Percentiles rank a stretch among this genome's conserved stretches.
phyloP scores from a whole-genome alignment of 2,113 vertebrate genomes.

The Myocastor coypus region DNA sequence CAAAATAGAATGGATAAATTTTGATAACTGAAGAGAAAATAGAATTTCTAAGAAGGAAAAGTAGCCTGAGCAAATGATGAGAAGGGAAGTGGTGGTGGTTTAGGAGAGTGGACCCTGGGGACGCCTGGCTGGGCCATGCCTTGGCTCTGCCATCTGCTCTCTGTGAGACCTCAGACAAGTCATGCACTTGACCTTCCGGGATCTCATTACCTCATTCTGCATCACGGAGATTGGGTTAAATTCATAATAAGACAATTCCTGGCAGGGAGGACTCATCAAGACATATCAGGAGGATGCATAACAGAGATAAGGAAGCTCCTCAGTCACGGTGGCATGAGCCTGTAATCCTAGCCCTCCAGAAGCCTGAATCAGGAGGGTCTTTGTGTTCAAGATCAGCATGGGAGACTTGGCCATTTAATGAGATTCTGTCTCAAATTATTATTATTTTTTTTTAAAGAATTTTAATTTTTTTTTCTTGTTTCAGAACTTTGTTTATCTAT shows the following conservation, averaged over 20 bases:
- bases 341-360: neutral
- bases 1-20: neutral
- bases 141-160: neutral
- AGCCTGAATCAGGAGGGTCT: neutral
- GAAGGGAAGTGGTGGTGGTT: fast-evolving
- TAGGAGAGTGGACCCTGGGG: neutral
- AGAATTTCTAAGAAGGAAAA: neutral
- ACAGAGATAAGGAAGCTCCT: neutral
- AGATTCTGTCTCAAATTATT: neutral
- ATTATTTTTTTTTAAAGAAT: no score
- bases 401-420: neutral
- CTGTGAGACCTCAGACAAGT: neutral
- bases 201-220: neutral
- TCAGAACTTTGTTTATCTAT: no score
- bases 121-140: neutral
- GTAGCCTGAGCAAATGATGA: neutral
- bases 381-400: neutral
- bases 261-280: neutral
- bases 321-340: neutral
- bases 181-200: neutral
- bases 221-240: neutral
- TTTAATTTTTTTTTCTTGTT: no score
- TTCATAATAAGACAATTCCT: neutral
- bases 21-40: neutral
- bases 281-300: neutral